Base-by-base conservation (phyloP, 2,113 vertebrate species). In the Lepus timidus region DNA sequence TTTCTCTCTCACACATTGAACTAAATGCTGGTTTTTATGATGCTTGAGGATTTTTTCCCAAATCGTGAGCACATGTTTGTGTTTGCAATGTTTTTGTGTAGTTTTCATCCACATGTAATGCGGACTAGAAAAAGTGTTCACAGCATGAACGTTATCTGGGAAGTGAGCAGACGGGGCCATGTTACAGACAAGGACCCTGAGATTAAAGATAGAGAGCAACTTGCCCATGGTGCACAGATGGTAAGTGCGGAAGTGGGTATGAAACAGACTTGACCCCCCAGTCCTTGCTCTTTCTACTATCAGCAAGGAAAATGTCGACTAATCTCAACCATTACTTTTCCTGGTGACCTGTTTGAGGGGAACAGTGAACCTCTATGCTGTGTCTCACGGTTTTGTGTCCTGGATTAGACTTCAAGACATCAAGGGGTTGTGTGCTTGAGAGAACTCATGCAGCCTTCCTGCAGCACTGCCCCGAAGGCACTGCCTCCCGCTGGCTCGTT, bases 381-480 rank as follows among this genome's bases (percentile, higher is more conserved):
- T 8, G 3, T 23, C 20, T 33, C 22, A 52, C 70, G 29, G 27
- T 51, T 84, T 71, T 65, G 1, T 23, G 29, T 2, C 11, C 23
- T 33, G 62, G 29, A 76, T 78, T 27, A 85, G 16, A 11, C 3
- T 27, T 44, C 61, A 31, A 10, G 39, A 25, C 4, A 39, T 61
- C 31, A 51, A 9, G 71, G 68, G 61, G 5, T 51, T 25, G 6
- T 29, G 20, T 12, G 70, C 78, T 91, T 65, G 44, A 93, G 33
- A 31, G 39, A 65, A 12, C 1, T 44, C 55, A 25, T 62, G 87
- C 12, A 61, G 84, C 78, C 78, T 70, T 93, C 19, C 75, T 74
- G 79, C 70, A 93, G 29, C 61, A 49, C 70, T 97, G 75, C 71
- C 87, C 95, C 90, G 90, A 79, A 93, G 80, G 82, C 79, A 25